Evolutionary conservation across 2,888 invertebrate species (phyloP).

Genomic region (Epinotia demarniana): DNA sequence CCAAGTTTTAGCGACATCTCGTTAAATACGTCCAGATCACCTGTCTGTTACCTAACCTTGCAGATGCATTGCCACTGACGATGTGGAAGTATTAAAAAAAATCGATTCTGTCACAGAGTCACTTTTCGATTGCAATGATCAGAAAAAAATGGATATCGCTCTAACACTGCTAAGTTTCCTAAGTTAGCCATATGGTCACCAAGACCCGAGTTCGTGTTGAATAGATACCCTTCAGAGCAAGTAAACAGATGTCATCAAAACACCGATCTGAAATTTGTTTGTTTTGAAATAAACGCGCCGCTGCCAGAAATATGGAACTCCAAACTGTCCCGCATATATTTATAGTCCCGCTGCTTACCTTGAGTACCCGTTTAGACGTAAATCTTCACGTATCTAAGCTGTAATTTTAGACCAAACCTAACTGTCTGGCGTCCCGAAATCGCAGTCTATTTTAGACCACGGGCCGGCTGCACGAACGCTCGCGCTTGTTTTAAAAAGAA

Average conservation of each 20-base stretch:
- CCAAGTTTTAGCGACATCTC: no score
- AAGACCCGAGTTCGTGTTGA: no score
- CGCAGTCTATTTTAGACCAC: slow-evolving; percentile 74
- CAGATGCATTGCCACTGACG: no score
- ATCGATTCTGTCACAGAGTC: no score
- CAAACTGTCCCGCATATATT: slow-evolving; percentile 45
- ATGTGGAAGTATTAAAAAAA: no score
- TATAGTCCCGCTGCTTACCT: slow-evolving; percentile 50
- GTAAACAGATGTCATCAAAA: slow-evolving; percentile 3
- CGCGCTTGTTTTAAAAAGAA: slow-evolving; percentile 55
- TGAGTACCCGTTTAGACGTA: slow-evolving; percentile 54
- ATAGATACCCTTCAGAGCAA: no score
- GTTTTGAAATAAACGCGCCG: slow-evolving; percentile 29
- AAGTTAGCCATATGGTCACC: no score
- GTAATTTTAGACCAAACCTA: slow-evolving; percentile 75
- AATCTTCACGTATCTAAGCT: slow-evolving; percentile 59
- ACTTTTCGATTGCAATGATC: no score
- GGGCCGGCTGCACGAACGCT: slow-evolving; percentile 52
- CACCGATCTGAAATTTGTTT: slow-evolving; percentile 12
- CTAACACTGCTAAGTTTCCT: no score
- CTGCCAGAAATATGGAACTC: slow-evolving; percentile 37
- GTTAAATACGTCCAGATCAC: no score
- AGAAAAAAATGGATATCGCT: no score
- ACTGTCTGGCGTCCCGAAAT: slow-evolving; percentile 73
- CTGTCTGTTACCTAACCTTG: no score